Base-by-base conservation (phyloP, 2,113 vertebrate genomes). In the Thryonomys swinderianus region DNA sequence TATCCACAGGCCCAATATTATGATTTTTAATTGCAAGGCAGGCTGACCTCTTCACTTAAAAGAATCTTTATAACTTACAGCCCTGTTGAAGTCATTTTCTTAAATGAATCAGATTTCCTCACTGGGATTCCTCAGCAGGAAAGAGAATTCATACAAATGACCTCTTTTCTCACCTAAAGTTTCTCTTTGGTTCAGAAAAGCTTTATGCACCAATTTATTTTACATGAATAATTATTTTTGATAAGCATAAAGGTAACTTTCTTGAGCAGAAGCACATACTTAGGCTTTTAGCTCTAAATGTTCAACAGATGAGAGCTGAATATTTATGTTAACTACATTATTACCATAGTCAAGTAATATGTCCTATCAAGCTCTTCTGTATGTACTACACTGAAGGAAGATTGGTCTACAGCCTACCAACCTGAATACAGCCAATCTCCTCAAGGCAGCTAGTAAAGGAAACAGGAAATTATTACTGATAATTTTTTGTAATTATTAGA, bases 91-190 rank as follows among this genome's bases (percentile, higher is more conserved):
- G 42, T 61, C 62, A 89, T 97, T 94, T 94, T 90, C 92, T 95
- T 85, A 95, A 96, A 2, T 88, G 96, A 93, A 97, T 95, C 87
- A 96, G 57, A 96, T 91, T 95, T 95, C n/a, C 21, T 27, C 55
- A 55, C 59, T 13, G 12, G 69, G 84, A 45, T 88, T 88, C 90
- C 83, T 79, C 69, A 96, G 90, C 88, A 93, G 76, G 62, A 32
- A 81, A 40, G 23, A 84, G 34, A 91, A 93, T 82, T 96, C 81
- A 85, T 51, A 92, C 69, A 97, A 97, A 87, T 82, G 80, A 97
- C 69, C 42, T 90, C 40, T 88, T 94, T 96, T 74, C 85, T 40
- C 74, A 66, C 78, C 55, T 94, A 90, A 0, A 40, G 66, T 59
- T 88, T 91, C 51, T 82, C 69, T 86, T 89, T 55, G 48, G 87